phyloP scores from a whole-genome alignment of 2,113 vertebrate genomes.

The Odontesthes bonariensis region DNA sequence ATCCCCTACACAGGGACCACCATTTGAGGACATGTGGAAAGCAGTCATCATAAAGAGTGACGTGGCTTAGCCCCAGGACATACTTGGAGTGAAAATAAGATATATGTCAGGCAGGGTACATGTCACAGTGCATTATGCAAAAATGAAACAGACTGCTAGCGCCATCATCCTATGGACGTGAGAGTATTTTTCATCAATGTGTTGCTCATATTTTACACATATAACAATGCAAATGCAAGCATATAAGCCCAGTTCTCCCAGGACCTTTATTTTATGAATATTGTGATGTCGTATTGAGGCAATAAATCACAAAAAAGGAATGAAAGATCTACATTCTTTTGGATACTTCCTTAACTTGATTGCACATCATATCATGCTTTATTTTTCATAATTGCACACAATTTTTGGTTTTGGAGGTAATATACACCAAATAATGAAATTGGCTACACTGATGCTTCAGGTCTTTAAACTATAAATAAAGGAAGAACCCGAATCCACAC shows the following conservation, averaged over 20 bases:
- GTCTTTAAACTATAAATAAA: too few species aligned
- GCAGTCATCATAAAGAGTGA: conserved; percentile 79
- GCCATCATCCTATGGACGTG: conserved; percentile 14
- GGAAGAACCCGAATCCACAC: too few species aligned
- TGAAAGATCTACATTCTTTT: too few species aligned
- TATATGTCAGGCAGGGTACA: conserved; percentile 61
- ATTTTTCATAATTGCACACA: too few species aligned
- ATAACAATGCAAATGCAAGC: background rate
- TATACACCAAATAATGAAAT: too few species aligned
- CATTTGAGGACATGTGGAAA: conserved; percentile 66
- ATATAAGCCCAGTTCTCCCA: background rate
- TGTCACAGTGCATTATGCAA: conserved; percentile 72
- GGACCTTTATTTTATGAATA: background rate
- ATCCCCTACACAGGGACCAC: conserved; percentile 56
- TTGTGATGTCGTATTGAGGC: too few species aligned
- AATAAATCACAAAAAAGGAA: too few species aligned
- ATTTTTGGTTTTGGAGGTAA: too few species aligned
- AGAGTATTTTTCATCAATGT: conserved; percentile 6
- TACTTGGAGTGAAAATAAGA: conserved; percentile 69
- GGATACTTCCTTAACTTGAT: too few species aligned
- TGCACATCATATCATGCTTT: too few species aligned
- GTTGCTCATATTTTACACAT: conserved; percentile 35
- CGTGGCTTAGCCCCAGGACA: conserved; percentile 56
- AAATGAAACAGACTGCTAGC: too few species aligned
- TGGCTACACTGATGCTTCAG: too few species aligned